phyloP scores from a whole-genome alignment of 2,888 invertebrate genomes.

The Pseudeuparius sepicola region DNA sequence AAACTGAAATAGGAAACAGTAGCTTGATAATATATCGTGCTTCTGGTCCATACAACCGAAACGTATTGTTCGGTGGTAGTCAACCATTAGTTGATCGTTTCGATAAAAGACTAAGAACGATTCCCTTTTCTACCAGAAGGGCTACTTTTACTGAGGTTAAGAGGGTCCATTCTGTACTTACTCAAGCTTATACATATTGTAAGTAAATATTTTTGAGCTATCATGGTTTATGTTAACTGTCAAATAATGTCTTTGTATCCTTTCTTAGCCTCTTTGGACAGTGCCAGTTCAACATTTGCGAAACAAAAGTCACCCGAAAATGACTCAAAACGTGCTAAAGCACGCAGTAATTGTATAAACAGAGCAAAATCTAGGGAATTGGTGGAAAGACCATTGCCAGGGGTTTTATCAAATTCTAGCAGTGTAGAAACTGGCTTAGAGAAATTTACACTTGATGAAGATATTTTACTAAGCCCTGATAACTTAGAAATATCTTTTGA shows the following conservation, averaged over 20 bases:
- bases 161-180: constrained; percentile 59
- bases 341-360: constrained; percentile 37
- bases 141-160: constrained; percentile 73
- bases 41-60: constrained; percentile 60
- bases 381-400: constrained; percentile 45
- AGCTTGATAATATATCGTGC: constrained; percentile 68
- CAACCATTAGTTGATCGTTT: constrained; percentile 54
- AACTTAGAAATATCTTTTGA: constrained; percentile 37
- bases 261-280: constrained; percentile 45
- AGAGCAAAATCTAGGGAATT: constrained; percentile 52
- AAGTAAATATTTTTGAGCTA: constrained; percentile 25
- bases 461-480: constrained; percentile 25
- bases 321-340: constrained; percentile 27
- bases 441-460: no score
- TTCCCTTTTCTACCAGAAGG: constrained; percentile 75
- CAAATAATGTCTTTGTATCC: constrained; percentile 10
- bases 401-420: no score
- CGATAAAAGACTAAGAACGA: constrained; percentile 52
- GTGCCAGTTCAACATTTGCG: constrained; percentile 28
- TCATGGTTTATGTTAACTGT: constrained; percentile 1
- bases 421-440: constrained; percentile 3
- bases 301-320: constrained; percentile 29
- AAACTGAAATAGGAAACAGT: constrained; percentile 52
- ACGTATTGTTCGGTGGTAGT: constrained; percentile 64
- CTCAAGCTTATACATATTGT: constrained; percentile 59